Conservation (phyloP, 2,113 vertebrate genomes). For the Hemicordylus capensis region DNA sequence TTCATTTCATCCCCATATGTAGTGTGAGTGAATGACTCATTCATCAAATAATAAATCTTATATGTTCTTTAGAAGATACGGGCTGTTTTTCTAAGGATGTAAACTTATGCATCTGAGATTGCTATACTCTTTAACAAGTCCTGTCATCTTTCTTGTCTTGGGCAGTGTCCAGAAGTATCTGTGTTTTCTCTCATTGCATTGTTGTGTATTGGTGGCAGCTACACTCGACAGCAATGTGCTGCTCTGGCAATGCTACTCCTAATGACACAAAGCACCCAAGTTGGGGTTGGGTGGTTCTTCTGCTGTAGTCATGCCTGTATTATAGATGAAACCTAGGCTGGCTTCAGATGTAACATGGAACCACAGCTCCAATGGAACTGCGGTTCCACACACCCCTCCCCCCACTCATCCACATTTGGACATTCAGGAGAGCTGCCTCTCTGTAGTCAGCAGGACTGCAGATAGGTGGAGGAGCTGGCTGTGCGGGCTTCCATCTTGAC, state of each 20-base stretch:
- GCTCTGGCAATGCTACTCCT: neutral
- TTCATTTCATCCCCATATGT: neutral
- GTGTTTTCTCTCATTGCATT: neutral
- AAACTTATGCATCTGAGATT: neutral
- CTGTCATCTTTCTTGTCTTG: fast-evolving
- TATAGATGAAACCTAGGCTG: neutral
- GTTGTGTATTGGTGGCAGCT: neutral
- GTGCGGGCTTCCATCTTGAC: too few relatives aligned
- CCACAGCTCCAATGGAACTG: too few relatives aligned
- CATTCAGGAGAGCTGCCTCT: too few relatives aligned
- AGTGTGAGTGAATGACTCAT: neutral
- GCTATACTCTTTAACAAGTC: neutral
- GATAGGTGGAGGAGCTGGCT: too few relatives aligned
- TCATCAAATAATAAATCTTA: neutral
- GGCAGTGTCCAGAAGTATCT: fast-evolving
- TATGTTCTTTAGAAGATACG: neutral
- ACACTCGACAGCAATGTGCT: neutral
- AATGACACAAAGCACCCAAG: neutral
- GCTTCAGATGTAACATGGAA: too few relatives aligned
- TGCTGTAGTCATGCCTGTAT: neutral
- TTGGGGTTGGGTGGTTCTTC: neutral
- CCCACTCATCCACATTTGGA: too few relatives aligned
- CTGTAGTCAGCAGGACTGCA: too few relatives aligned
- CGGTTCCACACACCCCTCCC: too few relatives aligned
- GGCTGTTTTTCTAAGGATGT: neutral